phyloP scores from a whole-genome alignment of 2,113 vertebrate species.

The Coptodon bakossiorum region DNA sequence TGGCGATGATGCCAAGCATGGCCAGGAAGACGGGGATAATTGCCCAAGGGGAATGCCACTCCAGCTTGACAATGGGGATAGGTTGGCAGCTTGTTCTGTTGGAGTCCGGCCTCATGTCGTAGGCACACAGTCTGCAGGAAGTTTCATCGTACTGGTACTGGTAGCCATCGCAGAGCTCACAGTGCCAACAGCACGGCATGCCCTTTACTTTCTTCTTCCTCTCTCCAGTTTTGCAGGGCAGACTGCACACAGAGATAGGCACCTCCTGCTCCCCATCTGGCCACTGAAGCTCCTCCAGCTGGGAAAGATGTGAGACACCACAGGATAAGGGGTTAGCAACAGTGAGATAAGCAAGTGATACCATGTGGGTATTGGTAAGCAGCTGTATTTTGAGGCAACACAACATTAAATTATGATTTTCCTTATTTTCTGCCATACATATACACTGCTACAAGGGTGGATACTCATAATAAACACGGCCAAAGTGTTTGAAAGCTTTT shows the following conservation, averaged over 20 bases:
- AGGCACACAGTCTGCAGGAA: slow-evolving; percentile 63
- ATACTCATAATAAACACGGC: not conserved
- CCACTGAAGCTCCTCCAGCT: slow-evolving; percentile 72
- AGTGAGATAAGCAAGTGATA: not conserved
- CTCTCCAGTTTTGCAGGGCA: slow-evolving; percentile 66
- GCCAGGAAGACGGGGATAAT: slow-evolving; percentile 68
- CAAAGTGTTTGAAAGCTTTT: not conserved
- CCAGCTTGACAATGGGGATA: slow-evolving; percentile 67
- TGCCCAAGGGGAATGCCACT: slow-evolving; percentile 70
- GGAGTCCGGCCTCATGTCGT: slow-evolving; percentile 64
- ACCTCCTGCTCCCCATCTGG: slow-evolving; percentile 64
- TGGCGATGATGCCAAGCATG: slow-evolving; percentile 68
- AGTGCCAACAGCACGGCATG: slow-evolving; percentile 71
- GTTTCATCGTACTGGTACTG: slow-evolving; percentile 70
- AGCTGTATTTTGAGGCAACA: not conserved
- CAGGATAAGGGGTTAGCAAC: not conserved
- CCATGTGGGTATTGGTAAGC: not conserved
- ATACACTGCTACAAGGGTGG: not conserved
- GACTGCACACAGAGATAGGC: slow-evolving; percentile 67
- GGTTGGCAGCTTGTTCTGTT: slow-evolving; percentile 67
- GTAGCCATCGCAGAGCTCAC: slow-evolving; percentile 68
- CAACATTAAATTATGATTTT: not conserved
- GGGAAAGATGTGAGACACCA: slow-evolving; percentile 27
- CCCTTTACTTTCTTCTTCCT: slow-evolving; percentile 71
- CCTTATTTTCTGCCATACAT: not conserved